Evolutionary conservation across 2,797 vertebrate genomes (phyloP).

Genomic region (Acanthurus tractus): DNA sequence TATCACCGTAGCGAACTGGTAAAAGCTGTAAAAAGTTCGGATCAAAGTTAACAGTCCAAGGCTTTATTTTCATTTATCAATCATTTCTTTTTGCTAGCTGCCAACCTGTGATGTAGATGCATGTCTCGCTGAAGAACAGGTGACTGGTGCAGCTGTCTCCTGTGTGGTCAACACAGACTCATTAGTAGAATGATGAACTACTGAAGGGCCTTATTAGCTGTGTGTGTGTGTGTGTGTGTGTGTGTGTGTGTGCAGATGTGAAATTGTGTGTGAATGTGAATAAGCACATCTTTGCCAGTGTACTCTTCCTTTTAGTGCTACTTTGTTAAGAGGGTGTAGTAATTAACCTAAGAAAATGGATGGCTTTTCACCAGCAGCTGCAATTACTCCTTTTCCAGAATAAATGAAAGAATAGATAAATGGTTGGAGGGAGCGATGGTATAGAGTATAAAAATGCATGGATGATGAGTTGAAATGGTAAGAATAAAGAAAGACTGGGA

Average conservation of each 20-base stretch:
- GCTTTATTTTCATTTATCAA: too few species aligned
- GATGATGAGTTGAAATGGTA: constrained; percentile 37
- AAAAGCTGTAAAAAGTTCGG: too few species aligned
- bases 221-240: constrained; percentile 72
- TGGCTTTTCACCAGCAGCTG: constrained; percentile 92
- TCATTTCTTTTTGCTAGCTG: not conserved
- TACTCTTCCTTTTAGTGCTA: constrained; percentile 89
- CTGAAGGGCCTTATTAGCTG: constrained; percentile 88
- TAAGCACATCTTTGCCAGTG: constrained; percentile 39
- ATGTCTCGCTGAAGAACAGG: not conserved
- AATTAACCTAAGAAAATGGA: constrained; percentile 95
- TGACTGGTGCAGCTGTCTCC: constrained; percentile 47
- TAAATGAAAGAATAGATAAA: constrained; percentile 52
- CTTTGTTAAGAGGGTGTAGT: constrained; percentile 94
- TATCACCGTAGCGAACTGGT: too few species aligned
- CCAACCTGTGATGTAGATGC: not conserved
- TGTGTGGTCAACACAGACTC: constrained; percentile 90
- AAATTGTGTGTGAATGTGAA: constrained; percentile 35
- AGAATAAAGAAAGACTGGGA: constrained; percentile 32
- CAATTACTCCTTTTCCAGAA: constrained; percentile 86
- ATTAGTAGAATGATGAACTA: constrained; percentile 93
- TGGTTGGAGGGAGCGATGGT: constrained; percentile 25
- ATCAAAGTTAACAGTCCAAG: not conserved
- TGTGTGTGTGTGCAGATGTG: constrained; percentile 69
- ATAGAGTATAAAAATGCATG: constrained; percentile 42